A percentile compares a stretch with the other conserved stretches of the same genome.
phyloP scores from a whole-genome alignment of 2,888 invertebrate genomes.

The Drosophila siamana region DNA sequence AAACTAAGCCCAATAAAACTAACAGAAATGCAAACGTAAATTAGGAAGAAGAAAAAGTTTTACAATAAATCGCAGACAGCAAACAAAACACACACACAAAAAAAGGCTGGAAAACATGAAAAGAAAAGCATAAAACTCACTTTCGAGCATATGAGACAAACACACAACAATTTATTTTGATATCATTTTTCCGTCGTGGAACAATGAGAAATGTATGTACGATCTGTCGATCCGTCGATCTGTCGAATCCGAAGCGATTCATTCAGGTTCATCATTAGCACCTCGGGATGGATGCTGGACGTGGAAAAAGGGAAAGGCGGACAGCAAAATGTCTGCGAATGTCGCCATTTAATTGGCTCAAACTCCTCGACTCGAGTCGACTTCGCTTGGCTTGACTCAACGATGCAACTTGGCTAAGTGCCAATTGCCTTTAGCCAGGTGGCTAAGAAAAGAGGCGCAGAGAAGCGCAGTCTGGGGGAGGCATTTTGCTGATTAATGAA shows the following conservation, averaged over 20 bases:
- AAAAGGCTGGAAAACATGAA: conserved; percentile 15
- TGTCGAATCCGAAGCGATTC: conserved; percentile 34
- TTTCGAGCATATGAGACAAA: conserved; percentile 40
- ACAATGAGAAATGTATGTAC: conserved; percentile 62
- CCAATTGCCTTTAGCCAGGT: conserved; percentile 27
- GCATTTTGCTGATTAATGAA: conserved; percentile 66
- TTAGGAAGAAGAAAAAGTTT: conserved; percentile 45
- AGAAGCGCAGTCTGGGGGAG: background rate
- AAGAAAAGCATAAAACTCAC: conserved; percentile 50
- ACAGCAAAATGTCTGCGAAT: conserved; percentile 44
- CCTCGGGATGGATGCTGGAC: conserved; percentile 25
- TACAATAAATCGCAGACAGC: conserved; percentile 47
- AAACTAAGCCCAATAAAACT: conserved; percentile 34
- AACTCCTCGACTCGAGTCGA: conserved; percentile 34
- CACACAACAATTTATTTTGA: conserved; percentile 57
- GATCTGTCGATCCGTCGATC: conserved; percentile 22
- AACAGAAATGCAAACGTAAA: conserved; percentile 24
- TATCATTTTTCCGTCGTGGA: conserved; percentile 45
- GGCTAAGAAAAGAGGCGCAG: background rate
- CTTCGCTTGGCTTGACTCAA: conserved; percentile 25
- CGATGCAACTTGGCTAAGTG: conserved; percentile 53
- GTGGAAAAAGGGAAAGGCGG: conserved; percentile 74
- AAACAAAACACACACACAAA: no score
- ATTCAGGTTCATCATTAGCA: conserved; percentile 73
- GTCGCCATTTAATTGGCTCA: conserved; percentile 78